Evolutionary conservation across 2,797 vertebrate genomes (phyloP).

Genomic region (Rachycentron canadum): DNA sequence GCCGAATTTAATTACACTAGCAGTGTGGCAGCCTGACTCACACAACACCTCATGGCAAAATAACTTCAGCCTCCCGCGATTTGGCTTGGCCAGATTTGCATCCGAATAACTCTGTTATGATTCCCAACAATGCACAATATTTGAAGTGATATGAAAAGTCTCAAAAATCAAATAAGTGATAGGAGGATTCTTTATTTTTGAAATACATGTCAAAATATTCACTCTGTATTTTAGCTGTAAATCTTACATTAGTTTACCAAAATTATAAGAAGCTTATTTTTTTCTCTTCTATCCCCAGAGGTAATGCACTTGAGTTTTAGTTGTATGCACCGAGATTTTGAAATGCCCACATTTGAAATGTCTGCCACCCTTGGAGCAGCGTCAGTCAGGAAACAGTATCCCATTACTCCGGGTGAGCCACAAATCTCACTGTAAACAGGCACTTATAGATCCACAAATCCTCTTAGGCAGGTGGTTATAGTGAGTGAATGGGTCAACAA

Average conservation of each 20-base stretch:
- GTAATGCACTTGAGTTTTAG: background rate
- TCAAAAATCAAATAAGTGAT: conserved; percentile 10
- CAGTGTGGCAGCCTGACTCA: conserved; percentile 47
- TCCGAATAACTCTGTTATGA: conserved; percentile 27
- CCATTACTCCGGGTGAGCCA: background rate
- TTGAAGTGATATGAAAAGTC: conserved; percentile 15
- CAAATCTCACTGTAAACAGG: background rate
- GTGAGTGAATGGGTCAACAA: background rate
- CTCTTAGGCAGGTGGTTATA: background rate
- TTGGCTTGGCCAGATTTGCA: conserved; percentile 30
- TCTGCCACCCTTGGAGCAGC: background rate
- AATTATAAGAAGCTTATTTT: background rate
- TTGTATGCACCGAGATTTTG: background rate
- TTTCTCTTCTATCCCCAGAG: background rate
- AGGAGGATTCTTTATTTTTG: background rate
- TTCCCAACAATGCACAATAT: conserved; percentile 6
- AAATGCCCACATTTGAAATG: background rate
- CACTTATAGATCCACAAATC: background rate
- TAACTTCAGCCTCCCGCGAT: conserved; percentile 28
- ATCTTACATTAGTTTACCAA: background rate
- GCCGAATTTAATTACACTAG: conserved; percentile 65
- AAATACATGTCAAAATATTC: conserved; percentile 8
- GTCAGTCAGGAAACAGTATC: background rate
- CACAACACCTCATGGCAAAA: conserved; percentile 51
- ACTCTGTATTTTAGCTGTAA: background rate